Conservation (phyloP, 2,113 vertebrate genomes). For the Microcebus ravelobensis region DNA sequence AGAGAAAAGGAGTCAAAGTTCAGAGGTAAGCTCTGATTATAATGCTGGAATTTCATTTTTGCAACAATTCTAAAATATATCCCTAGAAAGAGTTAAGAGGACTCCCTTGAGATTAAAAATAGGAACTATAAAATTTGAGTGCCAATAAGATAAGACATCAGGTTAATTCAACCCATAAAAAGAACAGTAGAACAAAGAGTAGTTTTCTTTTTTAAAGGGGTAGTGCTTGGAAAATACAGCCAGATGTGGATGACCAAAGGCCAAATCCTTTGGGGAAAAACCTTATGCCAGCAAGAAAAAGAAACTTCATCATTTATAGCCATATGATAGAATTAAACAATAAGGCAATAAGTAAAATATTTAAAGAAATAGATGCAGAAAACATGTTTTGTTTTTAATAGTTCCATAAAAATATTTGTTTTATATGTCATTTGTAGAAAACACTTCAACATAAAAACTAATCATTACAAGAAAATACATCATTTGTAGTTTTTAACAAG, state of each 20-base stretch:
- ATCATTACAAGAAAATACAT: constrained; percentile 40
- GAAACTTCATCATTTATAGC: not conserved
- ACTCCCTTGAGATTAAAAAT: constrained; percentile 57
- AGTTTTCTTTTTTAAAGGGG: constrained; percentile 31
- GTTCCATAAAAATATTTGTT: constrained; percentile 37
- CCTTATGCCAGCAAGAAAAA: not conserved
- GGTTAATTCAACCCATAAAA: constrained; percentile 46
- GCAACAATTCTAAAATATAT: constrained; percentile 24
- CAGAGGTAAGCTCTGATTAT: not conserved
- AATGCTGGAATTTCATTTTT: constrained; percentile 15
- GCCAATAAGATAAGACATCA: constrained; percentile 42
- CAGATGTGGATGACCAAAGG: constrained; percentile 49
- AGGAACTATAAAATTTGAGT: constrained; percentile 28
- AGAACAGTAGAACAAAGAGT: not conserved
- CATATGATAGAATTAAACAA: constrained; percentile 27
- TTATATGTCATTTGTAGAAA: constrained; percentile 52
- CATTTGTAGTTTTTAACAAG: constrained; percentile 56
- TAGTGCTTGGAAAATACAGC: constrained; percentile 39
- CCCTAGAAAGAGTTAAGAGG: not conserved
- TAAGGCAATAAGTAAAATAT: constrained; percentile 44
- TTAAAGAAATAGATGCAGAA: constrained; percentile 21
- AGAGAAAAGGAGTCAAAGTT: constrained; percentile 30
- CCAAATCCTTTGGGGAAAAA: constrained; percentile 42
- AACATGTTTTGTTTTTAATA: constrained; percentile 37
- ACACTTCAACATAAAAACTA: constrained; percentile 48